Evolutionary conservation across 2,797 vertebrate species (phyloP), one percentile per base, ranked within the genome.

Genomic region (Galagoides demidoff): DNA sequence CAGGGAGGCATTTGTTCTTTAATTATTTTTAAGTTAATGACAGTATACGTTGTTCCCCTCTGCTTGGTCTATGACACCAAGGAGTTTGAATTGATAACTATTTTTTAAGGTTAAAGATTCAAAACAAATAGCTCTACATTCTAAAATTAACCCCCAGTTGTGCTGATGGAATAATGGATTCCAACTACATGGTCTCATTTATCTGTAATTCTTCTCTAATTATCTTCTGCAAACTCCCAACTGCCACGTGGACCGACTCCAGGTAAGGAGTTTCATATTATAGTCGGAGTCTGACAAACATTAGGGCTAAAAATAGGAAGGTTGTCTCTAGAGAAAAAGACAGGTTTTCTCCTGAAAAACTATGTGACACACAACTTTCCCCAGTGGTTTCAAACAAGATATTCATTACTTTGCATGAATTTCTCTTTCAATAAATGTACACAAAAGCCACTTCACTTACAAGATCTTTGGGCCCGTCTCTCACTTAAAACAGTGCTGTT

Each of bases 21-120:
- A 25, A 74, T 88, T 78, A 37, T 57, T 87, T 85, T 27, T 63
- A 85, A 61, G 59, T 64, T 71, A 82, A 78, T 52, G 29, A 7
- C 7, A 45, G 7, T 70, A 2, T 22, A 23, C 61, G 39, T n/a
- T 77, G 37, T 52, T 14, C 66, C 7, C 27, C 7, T 57, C 27
- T 27, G 19, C 10, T 76, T 25, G n/a, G 19, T 0, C 8, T 66
- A 84, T 63, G 39, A 89, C 25, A 66, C 19, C 63, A 57, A 92
- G 25, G 4, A 0, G 3, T 86, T 92, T 52, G 43, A 89, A 68
- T 52, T 29, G 19, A n/a, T 90, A 89, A 49, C 63, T 49, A 57
- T 77, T 90, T 97, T 85, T 90, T 63, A 89, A 92, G 8, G 34
- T 73, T 87, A 13, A 39, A 3, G 6, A 85, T 86, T 87, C 8